Evolutionary conservation across 2,888 invertebrate species (phyloP), one percentile per base, ranked within the genome.

Genomic region (Petrolisthes manimaculis): DNA sequence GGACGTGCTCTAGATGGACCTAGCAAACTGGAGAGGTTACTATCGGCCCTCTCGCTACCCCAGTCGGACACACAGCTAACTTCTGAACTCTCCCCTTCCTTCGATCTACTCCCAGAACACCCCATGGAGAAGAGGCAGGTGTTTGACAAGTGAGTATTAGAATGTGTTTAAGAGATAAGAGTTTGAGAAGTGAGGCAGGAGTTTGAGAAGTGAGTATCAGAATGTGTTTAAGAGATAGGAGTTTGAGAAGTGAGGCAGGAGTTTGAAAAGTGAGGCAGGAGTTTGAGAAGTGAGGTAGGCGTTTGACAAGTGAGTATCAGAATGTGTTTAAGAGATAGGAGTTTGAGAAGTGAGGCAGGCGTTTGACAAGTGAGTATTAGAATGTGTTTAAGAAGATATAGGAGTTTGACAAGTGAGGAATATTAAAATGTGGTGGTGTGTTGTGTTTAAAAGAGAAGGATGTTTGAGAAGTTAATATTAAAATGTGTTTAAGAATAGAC

Each of bases 91-190:
- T 18, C 21, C 0, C 3, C 6, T 14, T 14, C 71, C 21, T 8
- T n/a, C 3, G 14, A 18, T 21, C 21, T 71, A 18, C 71, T 71
- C 6, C 71, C 71, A 3, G 71, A 21, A n/a, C 79, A 79, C 56
- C 18, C 79, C 6, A 21, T 79, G 12, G 79, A 79, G 12, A 79
- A 79, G 79, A 79, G 79, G 54, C 79, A 79, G 79, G 56, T 51
- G 12, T 51, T 9, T 14, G 53, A 78, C 3, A 37, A 18, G 18
- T 14, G 67, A 61, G 18, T 4, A 4, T 2, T 3, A 2, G 0
- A 14, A 14, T 61, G 9, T 14, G 67, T 61, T 14, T 61, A 18
- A 61, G 18, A 14, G 9, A 12, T 61, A 14, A 61, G 14, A 14
- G 61, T 14, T 12, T 61, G 8, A 12, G 61, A 61, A 8, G 14